Percentiles rank a stretch among this genome's conserved stretches.
These are phyloP conservation scores for Pyrgilauda ruficollis DNA, from an alignment of 2,113 vertebrate species.

Conservation along the genomic window DNA sequence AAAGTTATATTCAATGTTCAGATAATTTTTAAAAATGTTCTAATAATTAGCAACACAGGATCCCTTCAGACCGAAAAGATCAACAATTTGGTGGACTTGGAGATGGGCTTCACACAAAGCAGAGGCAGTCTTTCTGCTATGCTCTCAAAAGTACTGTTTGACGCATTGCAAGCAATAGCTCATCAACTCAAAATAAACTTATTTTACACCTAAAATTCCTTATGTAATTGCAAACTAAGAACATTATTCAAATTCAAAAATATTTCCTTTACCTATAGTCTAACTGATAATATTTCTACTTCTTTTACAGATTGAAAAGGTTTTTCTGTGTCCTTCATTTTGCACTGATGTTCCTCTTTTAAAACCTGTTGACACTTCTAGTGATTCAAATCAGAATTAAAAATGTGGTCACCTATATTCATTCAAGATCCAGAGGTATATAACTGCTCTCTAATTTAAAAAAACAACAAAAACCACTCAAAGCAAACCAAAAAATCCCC, in stretches of 20 bases:
- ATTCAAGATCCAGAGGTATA: background rate
- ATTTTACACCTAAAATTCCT: background rate
- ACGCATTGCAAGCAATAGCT: background rate
- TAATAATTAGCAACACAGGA: background rate
- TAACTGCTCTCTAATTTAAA: background rate
- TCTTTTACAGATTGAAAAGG: background rate
- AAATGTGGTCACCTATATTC: background rate
- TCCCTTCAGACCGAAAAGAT: background rate
- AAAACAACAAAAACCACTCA: background rate
- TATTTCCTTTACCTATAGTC: background rate
- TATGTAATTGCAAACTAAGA: background rate
- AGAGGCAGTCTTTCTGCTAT: background rate
- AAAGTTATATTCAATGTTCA: background rate
- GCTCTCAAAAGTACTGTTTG: background rate
- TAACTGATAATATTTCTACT: background rate
- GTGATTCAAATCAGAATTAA: background rate
- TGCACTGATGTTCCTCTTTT: background rate
- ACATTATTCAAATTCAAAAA: background rate
- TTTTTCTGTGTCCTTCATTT: background rate
- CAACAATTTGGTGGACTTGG: background rate
- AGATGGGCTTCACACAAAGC: background rate
- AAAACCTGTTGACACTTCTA: background rate
- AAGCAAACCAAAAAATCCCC: accelerated
- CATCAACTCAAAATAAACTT: background rate
- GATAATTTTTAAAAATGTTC: background rate